These are phyloP conservation scores for Nothocercus julius DNA, from an alignment of 2,113 vertebrate genomes.

Conservation along the genomic window DNA sequence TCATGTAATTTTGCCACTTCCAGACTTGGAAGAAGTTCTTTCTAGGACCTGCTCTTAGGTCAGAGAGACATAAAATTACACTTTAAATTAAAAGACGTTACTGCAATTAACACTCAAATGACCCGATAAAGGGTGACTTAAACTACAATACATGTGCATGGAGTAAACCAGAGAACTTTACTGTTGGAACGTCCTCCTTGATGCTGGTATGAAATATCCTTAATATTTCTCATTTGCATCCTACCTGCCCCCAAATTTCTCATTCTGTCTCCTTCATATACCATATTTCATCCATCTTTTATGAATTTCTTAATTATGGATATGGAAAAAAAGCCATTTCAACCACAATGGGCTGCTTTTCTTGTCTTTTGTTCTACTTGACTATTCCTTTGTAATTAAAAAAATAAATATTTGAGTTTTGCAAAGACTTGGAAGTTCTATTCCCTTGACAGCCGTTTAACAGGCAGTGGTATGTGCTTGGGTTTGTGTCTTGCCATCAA, in stretches of 20 bases:
- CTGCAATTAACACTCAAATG: neutral
- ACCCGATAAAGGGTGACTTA: neutral
- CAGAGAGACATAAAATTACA: neutral
- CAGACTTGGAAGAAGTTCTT: neutral
- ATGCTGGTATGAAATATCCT: neutral
- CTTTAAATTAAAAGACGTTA: neutral
- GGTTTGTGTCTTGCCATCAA: neutral
- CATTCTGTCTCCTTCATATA: neutral
- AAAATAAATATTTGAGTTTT: neutral
- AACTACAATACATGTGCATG: neutral
- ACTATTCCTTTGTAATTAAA: neutral
- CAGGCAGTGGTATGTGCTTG: neutral
- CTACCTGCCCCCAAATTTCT: neutral
- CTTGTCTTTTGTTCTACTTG: neutral
- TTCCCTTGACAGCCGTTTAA: neutral
- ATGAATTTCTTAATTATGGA: neutral
- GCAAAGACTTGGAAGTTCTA: neutral
- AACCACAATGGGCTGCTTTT: neutral
- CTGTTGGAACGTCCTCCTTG: neutral
- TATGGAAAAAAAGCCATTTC: neutral
- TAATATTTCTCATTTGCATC: accelerated
- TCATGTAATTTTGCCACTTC: neutral
- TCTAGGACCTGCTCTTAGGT: neutral
- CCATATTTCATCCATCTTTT: neutral
- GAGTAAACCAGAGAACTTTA: neutral